A percentile compares a stretch with the other conserved stretches of the same genome.
Evolutionary conservation across 2,888 invertebrate species (phyloP).

Genomic region (Drosophila helvetica): DNA sequence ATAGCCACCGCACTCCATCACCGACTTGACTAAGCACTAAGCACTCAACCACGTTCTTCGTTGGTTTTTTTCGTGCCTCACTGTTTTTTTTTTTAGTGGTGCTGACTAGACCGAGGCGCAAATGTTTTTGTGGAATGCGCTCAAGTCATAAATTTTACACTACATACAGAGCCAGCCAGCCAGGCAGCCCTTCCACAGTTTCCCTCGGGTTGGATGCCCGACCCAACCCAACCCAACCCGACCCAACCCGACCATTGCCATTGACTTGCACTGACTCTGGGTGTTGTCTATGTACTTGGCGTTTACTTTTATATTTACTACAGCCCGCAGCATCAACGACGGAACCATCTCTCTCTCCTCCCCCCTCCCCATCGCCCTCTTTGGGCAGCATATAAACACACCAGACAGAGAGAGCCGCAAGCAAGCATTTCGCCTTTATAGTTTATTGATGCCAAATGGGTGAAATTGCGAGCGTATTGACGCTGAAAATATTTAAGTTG

Average conservation of each 20-base stretch:
- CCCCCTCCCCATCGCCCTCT: not conserved
- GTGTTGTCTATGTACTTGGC: constrained; percentile 66
- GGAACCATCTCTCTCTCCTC: not conserved
- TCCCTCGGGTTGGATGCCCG: too few species aligned
- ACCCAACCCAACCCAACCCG: not conserved
- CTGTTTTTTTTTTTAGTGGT: constrained; percentile 33
- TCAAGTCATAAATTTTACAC: constrained; percentile 76
- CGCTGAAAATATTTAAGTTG: constrained; percentile 68
- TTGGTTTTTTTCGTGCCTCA: constrained; percentile 45
- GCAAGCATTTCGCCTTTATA: constrained; percentile 74
- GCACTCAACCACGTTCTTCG: constrained; percentile 67
- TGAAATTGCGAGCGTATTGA: constrained; percentile 69
- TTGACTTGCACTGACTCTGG: constrained; percentile 70
- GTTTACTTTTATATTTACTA: constrained; percentile 61
- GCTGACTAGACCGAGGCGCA: constrained; percentile 61
- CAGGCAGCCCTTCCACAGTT: constrained; percentile 12
- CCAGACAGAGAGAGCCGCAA: constrained; percentile 62
- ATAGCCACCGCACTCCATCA: constrained; percentile 16
- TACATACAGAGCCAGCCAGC: constrained; percentile 46
- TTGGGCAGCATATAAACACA: constrained; percentile 43
- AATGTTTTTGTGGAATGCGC: constrained; percentile 77
- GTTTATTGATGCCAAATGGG: constrained; percentile 75
- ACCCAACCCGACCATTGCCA: constrained; percentile 36
- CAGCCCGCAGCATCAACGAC: constrained; percentile 48
- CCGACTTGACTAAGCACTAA: constrained; percentile 72